These are phyloP conservation scores for Orgyia antiqua DNA, from an alignment of 2,888 invertebrate genomes.

Conservation along the genomic window DNA sequence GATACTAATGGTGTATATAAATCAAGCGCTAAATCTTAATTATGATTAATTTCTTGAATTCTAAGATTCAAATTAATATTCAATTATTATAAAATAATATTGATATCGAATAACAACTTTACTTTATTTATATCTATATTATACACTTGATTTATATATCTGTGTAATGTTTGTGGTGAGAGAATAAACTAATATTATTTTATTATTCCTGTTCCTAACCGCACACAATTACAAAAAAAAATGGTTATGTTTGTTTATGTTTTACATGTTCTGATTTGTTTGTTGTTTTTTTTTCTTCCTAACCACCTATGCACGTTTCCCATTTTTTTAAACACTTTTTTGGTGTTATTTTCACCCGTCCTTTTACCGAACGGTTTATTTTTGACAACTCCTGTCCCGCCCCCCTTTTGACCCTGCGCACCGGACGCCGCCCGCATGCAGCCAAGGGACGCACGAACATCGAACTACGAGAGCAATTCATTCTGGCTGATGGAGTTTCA, in stretches of 20 bases:
- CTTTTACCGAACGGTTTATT: conserved; percentile 69
- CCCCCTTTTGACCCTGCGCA: conserved; percentile 59
- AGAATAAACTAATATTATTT: conserved; percentile 71
- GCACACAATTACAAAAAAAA: conserved; percentile 57
- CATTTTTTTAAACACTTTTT: conserved; percentile 60
- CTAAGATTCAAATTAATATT: too few relatives aligned
- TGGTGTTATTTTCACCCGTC: conserved; percentile 58
- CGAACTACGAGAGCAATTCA: conserved; percentile 99
- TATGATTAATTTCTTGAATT: too few relatives aligned
- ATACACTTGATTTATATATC: conserved; percentile 47
- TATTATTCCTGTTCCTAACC: conserved; percentile 68
- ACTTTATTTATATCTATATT: background rate
- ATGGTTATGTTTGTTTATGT: conserved; percentile 52
- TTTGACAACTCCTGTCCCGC: conserved; percentile 45
- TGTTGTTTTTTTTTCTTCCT: conserved; percentile 73
- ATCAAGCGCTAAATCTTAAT: conserved; percentile 53
- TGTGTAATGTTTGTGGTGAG: conserved; percentile 59
- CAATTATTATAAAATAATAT: too few relatives aligned
- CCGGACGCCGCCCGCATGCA: conserved; percentile 81
- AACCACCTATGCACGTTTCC: conserved; percentile 71
- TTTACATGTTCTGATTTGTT: conserved; percentile 74
- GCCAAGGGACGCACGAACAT: conserved; percentile 99
- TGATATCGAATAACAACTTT: too few relatives aligned
- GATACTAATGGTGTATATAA: conserved; percentile 45
- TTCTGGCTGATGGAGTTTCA: conserved; percentile 98